A percentile compares a stretch with the other conserved stretches of the same genome.
phyloP scores from a whole-genome alignment of 2,113 vertebrate species.

The Eleginops maclovinus region DNA sequence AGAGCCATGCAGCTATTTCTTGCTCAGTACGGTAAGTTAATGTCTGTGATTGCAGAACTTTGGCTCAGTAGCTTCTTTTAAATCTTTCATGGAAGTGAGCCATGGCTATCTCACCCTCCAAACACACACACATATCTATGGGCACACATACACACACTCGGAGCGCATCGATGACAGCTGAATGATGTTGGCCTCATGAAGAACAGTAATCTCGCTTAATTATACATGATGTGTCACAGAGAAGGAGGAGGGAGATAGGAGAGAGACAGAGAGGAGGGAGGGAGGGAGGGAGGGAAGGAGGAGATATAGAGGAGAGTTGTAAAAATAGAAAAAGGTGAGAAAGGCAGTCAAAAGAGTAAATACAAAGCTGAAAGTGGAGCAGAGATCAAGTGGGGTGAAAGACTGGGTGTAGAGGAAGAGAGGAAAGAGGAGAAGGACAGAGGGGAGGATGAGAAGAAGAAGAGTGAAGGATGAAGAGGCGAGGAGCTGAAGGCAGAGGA shows the following conservation, averaged over 20 bases:
- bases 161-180: slow-evolving; percentile 65
- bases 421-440: slow-evolving; percentile 14
- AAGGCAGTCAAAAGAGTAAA: slow-evolving; percentile 29
- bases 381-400: slow-evolving; percentile 36
- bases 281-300: too few relatives aligned
- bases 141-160: slow-evolving; percentile 25
- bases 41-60: slow-evolving; percentile 58
- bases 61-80: slow-evolving; percentile 42
- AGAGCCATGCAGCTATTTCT: neutral
- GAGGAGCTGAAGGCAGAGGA: slow-evolving; percentile 48
- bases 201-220: slow-evolving; percentile 78
- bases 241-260: slow-evolving; percentile 26
- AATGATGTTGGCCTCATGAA: slow-evolving; percentile 72
- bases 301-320: slow-evolving; percentile 37
- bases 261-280: neutral
- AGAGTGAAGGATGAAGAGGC: slow-evolving; percentile 12
- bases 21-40: slow-evolving; percentile 19
- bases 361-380: slow-evolving; percentile 46
- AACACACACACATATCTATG: slow-evolving; percentile 25
- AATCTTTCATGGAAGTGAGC: slow-evolving; percentile 63
- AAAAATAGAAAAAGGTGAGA: slow-evolving; percentile 54
- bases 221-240: slow-evolving; percentile 78
- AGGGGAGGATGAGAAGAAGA: slow-evolving; percentile 11
- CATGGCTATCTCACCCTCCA: neutral
- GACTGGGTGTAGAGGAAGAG: slow-evolving; percentile 7